Evolutionary conservation across 2,888 invertebrate species (phyloP).

Genomic region (Taenaris catops): DNA sequence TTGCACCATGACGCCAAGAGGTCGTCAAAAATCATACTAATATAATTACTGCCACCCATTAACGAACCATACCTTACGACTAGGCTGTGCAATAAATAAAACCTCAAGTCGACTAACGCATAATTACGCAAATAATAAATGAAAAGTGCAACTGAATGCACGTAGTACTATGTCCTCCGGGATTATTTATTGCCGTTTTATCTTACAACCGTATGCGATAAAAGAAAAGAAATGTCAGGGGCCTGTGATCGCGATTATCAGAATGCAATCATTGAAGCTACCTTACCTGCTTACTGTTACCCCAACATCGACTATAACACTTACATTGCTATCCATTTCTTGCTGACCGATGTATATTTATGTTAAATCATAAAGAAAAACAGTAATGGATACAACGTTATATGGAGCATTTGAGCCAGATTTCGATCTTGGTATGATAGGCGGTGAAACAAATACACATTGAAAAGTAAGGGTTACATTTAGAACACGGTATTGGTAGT

Average conservation of each 20-base stretch:
- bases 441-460: slow-evolving; percentile 55
- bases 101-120: slow-evolving; percentile 44
- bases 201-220: slow-evolving; percentile 67
- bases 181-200: slow-evolving; percentile 75
- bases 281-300: slow-evolving; percentile 36
- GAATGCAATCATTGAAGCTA: slow-evolving; percentile 63
- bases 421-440: slow-evolving; percentile 25
- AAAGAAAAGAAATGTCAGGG: slow-evolving; percentile 74
- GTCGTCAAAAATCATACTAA: too few relatives aligned
- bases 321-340: slow-evolving; percentile 28
- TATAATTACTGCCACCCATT: slow-evolving; percentile 48
- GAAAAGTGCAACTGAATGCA: slow-evolving; percentile 64
- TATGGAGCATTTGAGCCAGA: not conserved
- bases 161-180: slow-evolving; percentile 54
- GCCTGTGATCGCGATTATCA: slow-evolving; percentile 72
- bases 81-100: slow-evolving; percentile 50
- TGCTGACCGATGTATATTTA: too few relatives aligned
- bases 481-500: slow-evolving; percentile 58
- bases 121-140: slow-evolving; percentile 70
- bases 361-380: slow-evolving; percentile 6
- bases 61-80: slow-evolving; percentile 47
- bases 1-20: too few relatives aligned
- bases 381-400: slow-evolving; percentile 30
- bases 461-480: slow-evolving; percentile 53
- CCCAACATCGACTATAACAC: slow-evolving; percentile 23